Percentiles rank a stretch among this genome's conserved stretches.
Evolutionary conservation across 2,113 vertebrate species (phyloP).

Genomic region (Trematomus loennbergii): DNA sequence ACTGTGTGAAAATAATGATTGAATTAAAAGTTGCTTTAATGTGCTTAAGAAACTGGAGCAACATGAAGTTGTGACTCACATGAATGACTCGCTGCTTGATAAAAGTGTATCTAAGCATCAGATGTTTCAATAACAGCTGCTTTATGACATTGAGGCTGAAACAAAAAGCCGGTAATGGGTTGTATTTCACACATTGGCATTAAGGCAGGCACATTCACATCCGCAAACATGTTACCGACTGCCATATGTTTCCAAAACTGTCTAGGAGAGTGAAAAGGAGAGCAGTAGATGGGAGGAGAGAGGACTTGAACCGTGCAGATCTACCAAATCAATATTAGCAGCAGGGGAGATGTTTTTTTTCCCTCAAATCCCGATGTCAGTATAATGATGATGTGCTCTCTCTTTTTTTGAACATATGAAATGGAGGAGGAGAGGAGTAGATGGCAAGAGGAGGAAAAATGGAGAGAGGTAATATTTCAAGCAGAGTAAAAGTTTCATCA

Average conservation of each 20-base stretch:
- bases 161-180: conserved; percentile 13
- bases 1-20: not conserved
- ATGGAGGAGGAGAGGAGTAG: conserved; percentile 6
- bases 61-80: conserved; percentile 1
- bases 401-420: conserved; percentile 26
- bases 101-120: not conserved
- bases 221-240: conserved; percentile 22
- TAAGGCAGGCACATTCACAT: not conserved
- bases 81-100: not conserved
- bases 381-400: conserved; percentile 12
- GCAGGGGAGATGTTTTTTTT: conserved; percentile 27
- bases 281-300: not conserved
- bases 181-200: conserved; percentile 5
- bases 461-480: conserved; percentile 43
- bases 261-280: conserved; percentile 12
- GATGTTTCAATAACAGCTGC: conserved; percentile 34
- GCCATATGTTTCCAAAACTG: conserved; percentile 36
- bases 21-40: not conserved
- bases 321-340: conserved; percentile 54
- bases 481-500: conserved; percentile 55
- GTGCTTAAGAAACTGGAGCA: conserved; percentile 1
- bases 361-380: conserved; percentile 30
- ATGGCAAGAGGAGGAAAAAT: conserved; percentile 10
- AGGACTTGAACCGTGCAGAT: conserved; percentile 32
- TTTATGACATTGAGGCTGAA: conserved; percentile 1